Evolutionary conservation across 2,888 invertebrate genomes (phyloP).

Genomic region (Dryomyza anilis): DNA sequence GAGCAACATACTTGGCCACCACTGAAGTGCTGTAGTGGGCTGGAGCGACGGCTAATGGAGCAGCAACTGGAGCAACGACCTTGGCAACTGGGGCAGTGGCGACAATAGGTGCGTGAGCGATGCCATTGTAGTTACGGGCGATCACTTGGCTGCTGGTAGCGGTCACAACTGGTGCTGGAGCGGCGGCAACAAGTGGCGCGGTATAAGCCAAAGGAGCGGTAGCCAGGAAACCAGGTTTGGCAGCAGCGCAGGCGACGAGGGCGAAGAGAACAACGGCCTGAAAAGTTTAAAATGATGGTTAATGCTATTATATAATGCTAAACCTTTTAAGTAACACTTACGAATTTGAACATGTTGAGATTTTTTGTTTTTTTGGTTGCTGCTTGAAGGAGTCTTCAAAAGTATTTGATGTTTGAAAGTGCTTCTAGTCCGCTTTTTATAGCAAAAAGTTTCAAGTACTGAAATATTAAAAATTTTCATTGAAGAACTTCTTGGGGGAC

Average conservation of each 20-base stretch:
- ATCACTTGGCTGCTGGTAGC: constrained; percentile 16
- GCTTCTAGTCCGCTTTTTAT: no score
- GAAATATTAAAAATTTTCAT: no score
- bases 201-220: constrained; percentile 11
- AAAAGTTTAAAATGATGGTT: not conserved
- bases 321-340: constrained; percentile 16
- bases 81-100: constrained; percentile 32
- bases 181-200: constrained; percentile 10
- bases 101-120: constrained; percentile 29
- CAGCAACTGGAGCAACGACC: constrained; percentile 30
- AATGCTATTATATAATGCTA: not conserved
- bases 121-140: no score
- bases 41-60: not conserved
- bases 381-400: constrained; percentile 1
- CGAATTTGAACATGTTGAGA: constrained; percentile 27
- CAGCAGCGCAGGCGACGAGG: constrained; percentile 33
- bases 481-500: no score
- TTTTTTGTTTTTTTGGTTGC: not conserved
- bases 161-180: constrained; percentile 22
- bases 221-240: constrained; percentile 32
- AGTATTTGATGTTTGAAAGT: no score
- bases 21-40: not conserved
- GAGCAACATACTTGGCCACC: constrained; percentile 13
- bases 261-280: constrained; percentile 33
- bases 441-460: no score